A percentile compares a stretch with the other conserved stretches of the same genome.
Evolutionary conservation across 2,797 vertebrate species (phyloP).

Genomic region (Limosa lapponica): DNA sequence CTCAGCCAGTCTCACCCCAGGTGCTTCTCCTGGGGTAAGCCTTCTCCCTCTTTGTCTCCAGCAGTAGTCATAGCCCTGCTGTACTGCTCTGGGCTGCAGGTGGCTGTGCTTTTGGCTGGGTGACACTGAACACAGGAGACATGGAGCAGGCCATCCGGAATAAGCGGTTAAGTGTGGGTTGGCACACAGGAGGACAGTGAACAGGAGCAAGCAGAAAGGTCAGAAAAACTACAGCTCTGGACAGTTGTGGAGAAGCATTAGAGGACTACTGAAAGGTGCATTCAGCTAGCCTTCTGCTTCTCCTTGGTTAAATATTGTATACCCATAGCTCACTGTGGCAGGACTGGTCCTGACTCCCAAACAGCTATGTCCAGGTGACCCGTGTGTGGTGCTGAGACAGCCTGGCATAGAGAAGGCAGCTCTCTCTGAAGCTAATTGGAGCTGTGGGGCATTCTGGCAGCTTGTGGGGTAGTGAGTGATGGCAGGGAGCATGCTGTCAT

Average conservation of each 20-base stretch:
- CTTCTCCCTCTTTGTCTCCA: not conserved
- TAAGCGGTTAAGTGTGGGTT: not conserved
- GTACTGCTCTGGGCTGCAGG: not conserved
- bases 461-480: slow-evolving; percentile 2
- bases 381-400: not conserved
- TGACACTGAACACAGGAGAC: not conserved
- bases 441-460: not conserved
- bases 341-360: not conserved
- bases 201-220: not conserved
- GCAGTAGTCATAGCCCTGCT: not conserved
- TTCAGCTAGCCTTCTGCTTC: not conserved
- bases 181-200: not conserved
- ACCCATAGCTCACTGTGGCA: rapidly evolving
- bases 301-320: not conserved
- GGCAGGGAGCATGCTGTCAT: slow-evolving; percentile 19
- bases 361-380: not conserved
- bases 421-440: not conserved
- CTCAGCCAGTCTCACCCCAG: not conserved
- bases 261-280: not conserved
- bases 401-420: not conserved
- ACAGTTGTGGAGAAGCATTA: not conserved
- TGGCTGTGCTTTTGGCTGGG: not conserved
- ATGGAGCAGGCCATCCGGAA: not conserved
- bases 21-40: not conserved
- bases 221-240: not conserved